Conservation (phyloP, 2,113 vertebrate genomes). For the Helogale parvula region DNA sequence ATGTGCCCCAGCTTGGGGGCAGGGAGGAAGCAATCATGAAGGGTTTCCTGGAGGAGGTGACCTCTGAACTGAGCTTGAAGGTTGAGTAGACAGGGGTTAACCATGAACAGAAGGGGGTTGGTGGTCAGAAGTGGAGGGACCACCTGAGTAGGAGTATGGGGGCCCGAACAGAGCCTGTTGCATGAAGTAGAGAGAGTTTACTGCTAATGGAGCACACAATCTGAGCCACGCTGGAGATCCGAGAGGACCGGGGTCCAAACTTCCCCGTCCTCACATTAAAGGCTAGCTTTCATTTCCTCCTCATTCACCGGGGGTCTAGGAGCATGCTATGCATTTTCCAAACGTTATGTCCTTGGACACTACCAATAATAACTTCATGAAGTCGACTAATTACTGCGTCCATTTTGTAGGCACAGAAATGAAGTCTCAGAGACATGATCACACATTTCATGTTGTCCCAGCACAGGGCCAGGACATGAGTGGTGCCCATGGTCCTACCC, state of each 20-base stretch:
- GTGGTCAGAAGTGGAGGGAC: not conserved
- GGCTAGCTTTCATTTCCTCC: not conserved
- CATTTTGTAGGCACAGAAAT: not conserved
- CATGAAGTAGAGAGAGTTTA: not conserved
- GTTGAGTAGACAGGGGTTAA: not conserved
- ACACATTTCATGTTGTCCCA: not conserved
- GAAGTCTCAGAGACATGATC: not conserved
- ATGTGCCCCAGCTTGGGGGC: no score
- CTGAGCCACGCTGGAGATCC: no score
- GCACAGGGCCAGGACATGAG: not conserved
- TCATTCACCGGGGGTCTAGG: not conserved
- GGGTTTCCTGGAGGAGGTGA: slow-evolving; percentile 27
- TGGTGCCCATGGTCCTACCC: rapidly evolving
- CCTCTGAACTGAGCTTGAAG: not conserved
- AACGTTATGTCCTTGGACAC: not conserved
- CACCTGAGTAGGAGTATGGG: no score
- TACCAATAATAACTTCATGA: rapidly evolving
- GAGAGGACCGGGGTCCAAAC: not conserved
- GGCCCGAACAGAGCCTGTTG: rapidly evolving
- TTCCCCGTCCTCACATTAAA: no score
- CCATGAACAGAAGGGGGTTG: not conserved
- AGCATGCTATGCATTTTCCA: not conserved
- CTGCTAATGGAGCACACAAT: rapidly evolving
- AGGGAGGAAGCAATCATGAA: not conserved
- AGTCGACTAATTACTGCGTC: not conserved